Evolutionary conservation across 2,797 vertebrate genomes (phyloP), one percentile per base, ranked within the genome.

Genomic region (Fratercula arctica): DNA sequence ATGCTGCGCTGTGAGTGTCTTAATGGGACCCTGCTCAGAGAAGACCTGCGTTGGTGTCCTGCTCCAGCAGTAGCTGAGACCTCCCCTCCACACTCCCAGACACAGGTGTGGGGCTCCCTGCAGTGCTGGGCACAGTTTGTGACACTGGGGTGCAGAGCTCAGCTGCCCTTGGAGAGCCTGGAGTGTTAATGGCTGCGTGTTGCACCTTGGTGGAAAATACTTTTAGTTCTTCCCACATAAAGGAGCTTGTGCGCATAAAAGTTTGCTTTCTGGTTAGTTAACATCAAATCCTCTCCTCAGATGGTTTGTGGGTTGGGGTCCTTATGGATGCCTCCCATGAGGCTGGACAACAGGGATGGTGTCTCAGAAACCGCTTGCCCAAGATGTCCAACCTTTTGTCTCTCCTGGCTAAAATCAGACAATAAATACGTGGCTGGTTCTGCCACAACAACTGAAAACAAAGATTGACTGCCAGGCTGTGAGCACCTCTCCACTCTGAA

Each of bases 401-500:
- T 93, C 26, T 80, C 28, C 28, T 57, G 86, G 35, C 57, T 90
- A 51, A 74, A 85, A 43, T 4, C 57, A 68, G 84, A 26, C 60
- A 60, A 79, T 75, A 77, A 96, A 80, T 72, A 63, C 0, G 3
- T 70, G 66, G 37, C 76, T 83, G 35, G 48, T 91, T 92, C 73
- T 77, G 79, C 87, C 70, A 69, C 89, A 92, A 68, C 64, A 86
- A 74, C 77, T 66, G 70, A 86, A 89, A 92, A 54, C 78, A 83
- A 74, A 93, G 90, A 95, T 87, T 64, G 87, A 89, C 77, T 79
- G 86, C 75, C 50, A 11, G 35, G 72, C 66, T 77, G 48, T 1
- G 6, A 95, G 94, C 64, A 89, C 92, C 88, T 90, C 78, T 90
- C 74, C 14, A 16, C 79, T 92, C 77, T 51, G 92, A 79, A 67